Percentiles rank a stretch among this genome's conserved stretches.
Evolutionary conservation across 1,140 invertebrate species (phyloP).

Genomic region (Papilio dardanus): DNA sequence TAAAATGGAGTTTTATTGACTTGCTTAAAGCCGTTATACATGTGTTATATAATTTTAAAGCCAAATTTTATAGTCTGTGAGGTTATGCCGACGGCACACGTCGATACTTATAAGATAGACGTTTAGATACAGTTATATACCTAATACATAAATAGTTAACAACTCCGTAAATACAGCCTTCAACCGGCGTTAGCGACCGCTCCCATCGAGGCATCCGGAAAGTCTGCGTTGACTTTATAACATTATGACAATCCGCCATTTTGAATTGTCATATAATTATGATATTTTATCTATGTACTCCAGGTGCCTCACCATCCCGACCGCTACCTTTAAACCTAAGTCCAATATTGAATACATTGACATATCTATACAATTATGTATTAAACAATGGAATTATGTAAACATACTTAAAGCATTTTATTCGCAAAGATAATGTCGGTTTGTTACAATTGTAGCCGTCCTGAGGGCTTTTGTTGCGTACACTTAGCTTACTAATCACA

Average conservation of each 20-base stretch:
- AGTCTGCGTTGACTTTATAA: conserved; percentile 7
- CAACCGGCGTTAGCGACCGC: conserved; percentile 28
- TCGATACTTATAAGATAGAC: conserved; percentile 73
- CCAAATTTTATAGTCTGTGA: conserved; percentile 81
- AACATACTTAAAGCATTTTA: conserved; percentile 80
- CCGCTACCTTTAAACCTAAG: conserved; percentile 49
- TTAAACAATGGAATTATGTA: conserved; percentile 72
- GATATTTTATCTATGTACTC: neutral
- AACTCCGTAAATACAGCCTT: conserved; percentile 72
- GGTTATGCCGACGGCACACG: conserved; percentile 70
- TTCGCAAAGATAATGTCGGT: conserved; percentile 44
- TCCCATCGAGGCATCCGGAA: conserved; percentile 48
- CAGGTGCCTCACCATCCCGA: conserved; percentile 34
- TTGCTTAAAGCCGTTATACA: conserved; percentile 78
- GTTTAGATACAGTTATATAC: conserved; percentile 73
- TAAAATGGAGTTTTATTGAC: conserved; percentile 74
- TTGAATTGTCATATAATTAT: neutral
- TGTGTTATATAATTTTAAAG: conserved; percentile 80
- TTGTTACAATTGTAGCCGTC: conserved; percentile 70
- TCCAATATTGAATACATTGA: conserved; percentile 52
- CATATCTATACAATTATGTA: conserved; percentile 71
- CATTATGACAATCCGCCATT: neutral
- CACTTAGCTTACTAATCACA: conserved; percentile 75
- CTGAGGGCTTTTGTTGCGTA: conserved; percentile 70
- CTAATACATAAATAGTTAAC: conserved; percentile 79